phyloP scores from a whole-genome alignment of 92 coral and sea anemone species.

The Umimayanthus chanpuru region DNA sequence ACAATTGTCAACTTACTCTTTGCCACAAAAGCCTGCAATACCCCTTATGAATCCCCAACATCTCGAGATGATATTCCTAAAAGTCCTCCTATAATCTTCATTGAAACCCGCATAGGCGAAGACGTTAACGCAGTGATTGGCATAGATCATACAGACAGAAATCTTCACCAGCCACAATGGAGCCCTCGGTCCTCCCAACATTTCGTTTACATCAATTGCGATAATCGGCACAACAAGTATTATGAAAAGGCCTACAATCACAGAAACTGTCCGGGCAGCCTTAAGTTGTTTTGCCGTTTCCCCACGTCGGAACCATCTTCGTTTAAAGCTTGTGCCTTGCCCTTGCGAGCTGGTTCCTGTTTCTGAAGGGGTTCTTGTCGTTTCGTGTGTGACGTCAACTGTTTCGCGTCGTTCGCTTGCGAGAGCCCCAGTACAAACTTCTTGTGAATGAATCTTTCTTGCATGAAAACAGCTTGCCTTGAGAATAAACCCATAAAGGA shows the following conservation, averaged over 20 bases:
- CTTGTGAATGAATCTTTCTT: conserved; percentile 60
- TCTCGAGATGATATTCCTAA: conserved; percentile 39
- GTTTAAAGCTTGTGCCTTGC: conserved; percentile 1
- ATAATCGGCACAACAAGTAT: conserved; percentile 65
- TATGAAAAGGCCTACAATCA: conserved; percentile 63
- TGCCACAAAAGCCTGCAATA: background rate
- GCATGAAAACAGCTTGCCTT: conserved; percentile 59
- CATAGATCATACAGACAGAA: conserved; percentile 64
- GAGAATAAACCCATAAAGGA: conserved; percentile 62
- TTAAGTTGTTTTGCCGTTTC: conserved; percentile 59
- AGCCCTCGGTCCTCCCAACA: conserved; percentile 64
- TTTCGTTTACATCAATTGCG: conserved; percentile 61
- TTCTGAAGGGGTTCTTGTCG: conserved; percentile 21
- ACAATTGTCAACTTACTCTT: background rate
- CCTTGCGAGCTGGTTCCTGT: background rate
- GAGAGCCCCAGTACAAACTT: background rate
- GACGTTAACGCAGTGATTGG: conserved; percentile 70
- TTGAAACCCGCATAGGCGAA: conserved; percentile 74
- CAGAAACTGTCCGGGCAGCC: conserved; percentile 58
- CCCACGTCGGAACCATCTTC: conserved; percentile 7
- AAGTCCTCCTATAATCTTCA: conserved; percentile 62
- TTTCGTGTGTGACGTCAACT: conserved; percentile 4
- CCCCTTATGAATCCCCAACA: conserved; percentile 11
- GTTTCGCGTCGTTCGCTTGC: background rate
- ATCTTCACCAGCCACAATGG: conserved; percentile 51